Evolutionary conservation across 2,797 vertebrate genomes (phyloP).

Genomic region (Rhodeus uyekii): DNA sequence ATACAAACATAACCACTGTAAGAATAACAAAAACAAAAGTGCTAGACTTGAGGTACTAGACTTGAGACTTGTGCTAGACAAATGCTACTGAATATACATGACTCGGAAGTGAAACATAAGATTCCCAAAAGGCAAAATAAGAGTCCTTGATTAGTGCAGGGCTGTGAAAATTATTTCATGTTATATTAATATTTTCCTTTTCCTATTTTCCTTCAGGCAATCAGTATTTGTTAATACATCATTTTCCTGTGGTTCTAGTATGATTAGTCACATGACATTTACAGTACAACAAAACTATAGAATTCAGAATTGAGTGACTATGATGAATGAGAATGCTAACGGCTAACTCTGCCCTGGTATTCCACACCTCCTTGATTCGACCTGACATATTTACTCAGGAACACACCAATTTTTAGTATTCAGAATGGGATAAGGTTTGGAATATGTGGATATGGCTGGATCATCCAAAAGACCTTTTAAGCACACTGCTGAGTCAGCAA

Average conservation of each 20-base stretch:
- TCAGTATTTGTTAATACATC: neutral
- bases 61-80: too few species aligned
- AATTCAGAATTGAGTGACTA: neutral
- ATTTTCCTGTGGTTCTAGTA: neutral
- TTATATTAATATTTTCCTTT: neutral
- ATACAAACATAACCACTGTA: too few species aligned
- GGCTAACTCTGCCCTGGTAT: neutral
- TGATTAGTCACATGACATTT: neutral
- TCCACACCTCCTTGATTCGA: neutral
- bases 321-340: neutral
- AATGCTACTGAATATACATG: too few species aligned
- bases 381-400: neutral
- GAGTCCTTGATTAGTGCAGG: too few species aligned
- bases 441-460: conserved; percentile 14
- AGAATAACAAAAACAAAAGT: too few species aligned
- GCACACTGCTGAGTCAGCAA: conserved; percentile 57
- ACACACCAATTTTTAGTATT: neutral
- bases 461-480: conserved; percentile 28
- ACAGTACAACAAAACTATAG: neutral
- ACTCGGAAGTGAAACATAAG: too few species aligned
- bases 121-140: too few species aligned
- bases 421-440: neutral
- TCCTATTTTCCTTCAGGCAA: neutral
- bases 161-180: too few species aligned
- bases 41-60: too few species aligned